Percentiles rank a stretch among this genome's conserved stretches.
Conservation (phyloP, 2,888 invertebrate genomes). For the Nymphalis urticae region DNA sequence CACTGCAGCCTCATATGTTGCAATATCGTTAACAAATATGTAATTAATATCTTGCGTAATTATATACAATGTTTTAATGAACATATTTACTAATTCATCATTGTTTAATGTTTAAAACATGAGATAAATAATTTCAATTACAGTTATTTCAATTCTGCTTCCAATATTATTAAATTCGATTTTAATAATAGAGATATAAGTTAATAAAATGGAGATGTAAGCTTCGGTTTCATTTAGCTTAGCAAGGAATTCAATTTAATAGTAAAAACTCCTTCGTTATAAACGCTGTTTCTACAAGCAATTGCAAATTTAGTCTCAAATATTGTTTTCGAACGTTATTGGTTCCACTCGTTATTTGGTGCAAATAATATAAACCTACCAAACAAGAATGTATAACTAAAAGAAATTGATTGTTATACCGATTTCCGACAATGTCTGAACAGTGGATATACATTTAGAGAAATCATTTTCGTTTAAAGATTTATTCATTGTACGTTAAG, state of each 20-base stretch:
- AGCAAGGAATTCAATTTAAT: no score
- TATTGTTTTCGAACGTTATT: constrained; percentile 20
- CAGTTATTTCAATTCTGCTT: neutral
- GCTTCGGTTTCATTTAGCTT: no score
- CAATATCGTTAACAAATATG: no score
- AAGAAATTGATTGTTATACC: constrained; percentile 10
- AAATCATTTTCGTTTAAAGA: neutral
- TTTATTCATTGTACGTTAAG: constrained; percentile 6
- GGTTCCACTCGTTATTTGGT: constrained; percentile 34
- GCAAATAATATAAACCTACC: constrained; percentile 12
- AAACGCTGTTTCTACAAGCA: neutral
- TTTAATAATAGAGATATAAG: no score
- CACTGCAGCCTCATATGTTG: no score
- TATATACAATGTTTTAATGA: no score
- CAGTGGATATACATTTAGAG: neutral
- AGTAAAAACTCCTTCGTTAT: neutral
- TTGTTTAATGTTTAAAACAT: no score
- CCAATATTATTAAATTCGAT: neutral
- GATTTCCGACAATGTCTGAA: constrained; percentile 14
- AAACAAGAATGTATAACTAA: constrained; percentile 11
- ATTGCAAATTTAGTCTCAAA: constrained; percentile 19
- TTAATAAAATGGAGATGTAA: no score
- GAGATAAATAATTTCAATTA: neutral
- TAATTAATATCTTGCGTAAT: no score
- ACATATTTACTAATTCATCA: no score